Conservation (phyloP, 2,113 vertebrate genomes). For the Pangasianodon hypophthalmus region DNA sequence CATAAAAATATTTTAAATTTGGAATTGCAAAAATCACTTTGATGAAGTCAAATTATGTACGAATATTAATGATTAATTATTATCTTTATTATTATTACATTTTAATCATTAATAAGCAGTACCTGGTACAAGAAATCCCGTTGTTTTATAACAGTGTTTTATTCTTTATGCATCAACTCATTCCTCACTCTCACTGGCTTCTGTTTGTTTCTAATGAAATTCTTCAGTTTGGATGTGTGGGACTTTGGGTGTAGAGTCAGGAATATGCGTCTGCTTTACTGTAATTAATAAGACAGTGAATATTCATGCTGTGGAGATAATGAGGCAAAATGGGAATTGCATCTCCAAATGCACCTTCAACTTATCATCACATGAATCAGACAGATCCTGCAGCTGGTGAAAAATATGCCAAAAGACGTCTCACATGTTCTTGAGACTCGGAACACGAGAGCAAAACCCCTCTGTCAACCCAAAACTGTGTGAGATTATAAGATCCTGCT, state of each 20-base stretch:
- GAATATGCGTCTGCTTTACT: background rate
- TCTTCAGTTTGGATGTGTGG: background rate
- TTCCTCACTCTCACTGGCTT: background rate
- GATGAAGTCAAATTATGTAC: background rate
- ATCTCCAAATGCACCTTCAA: background rate
- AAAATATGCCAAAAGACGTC: background rate
- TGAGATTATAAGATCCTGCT: background rate
- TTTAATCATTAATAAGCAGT: background rate
- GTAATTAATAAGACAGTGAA: conserved; percentile 22
- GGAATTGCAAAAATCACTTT: background rate
- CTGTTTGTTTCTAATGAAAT: background rate
- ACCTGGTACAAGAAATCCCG: background rate
- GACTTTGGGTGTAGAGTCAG: background rate
- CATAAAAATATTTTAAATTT: background rate
- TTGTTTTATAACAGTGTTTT: background rate
- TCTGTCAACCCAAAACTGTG: background rate
- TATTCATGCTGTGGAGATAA: conserved; percentile 32
- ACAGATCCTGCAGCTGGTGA: background rate
- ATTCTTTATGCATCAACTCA: background rate
- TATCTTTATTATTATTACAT: background rate
- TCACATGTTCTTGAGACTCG: too few species aligned
- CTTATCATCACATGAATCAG: background rate
- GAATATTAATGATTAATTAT: background rate
- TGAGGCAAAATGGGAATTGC: conserved; percentile 27
- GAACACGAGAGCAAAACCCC: background rate